Conservation (phyloP, 2,113 vertebrate genomes). For the Fukomys damarensis region DNA sequence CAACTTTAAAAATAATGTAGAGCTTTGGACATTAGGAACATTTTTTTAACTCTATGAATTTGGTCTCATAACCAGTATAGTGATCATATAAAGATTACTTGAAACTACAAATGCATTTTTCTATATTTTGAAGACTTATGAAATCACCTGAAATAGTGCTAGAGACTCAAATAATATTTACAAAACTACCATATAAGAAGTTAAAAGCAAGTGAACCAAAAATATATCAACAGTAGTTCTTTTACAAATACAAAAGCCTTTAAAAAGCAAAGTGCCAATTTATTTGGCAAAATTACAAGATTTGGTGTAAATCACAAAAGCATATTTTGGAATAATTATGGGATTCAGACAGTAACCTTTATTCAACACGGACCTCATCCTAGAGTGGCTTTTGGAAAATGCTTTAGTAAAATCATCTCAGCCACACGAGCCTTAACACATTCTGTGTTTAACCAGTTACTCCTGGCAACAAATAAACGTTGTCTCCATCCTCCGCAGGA, state of each 20-base stretch:
- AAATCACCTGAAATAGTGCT: slow-evolving; percentile 17
- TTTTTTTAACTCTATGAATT: neutral
- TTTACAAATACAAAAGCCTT: slow-evolving; percentile 6
- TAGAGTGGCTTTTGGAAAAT: slow-evolving; percentile 56
- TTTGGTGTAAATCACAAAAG: slow-evolving; percentile 48
- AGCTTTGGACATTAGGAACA: neutral
- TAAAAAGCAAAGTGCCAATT: neutral
- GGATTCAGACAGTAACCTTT: neutral
- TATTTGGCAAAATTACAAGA: slow-evolving; percentile 48
- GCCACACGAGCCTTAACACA: neutral
- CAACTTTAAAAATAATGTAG: slow-evolving; percentile 38
- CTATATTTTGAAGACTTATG: neutral
- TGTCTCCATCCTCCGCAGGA: neutral
- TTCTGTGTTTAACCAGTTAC: slow-evolving; percentile 56
- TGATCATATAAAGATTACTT: neutral
- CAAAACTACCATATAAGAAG: neutral
- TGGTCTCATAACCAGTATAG: neutral
- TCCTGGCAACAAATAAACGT: slow-evolving; percentile 52
- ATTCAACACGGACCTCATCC: slow-evolving; percentile 40
- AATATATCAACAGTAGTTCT: neutral
- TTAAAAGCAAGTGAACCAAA: slow-evolving; percentile 32
- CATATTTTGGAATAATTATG: slow-evolving; percentile 14
- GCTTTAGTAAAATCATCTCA: slow-evolving; percentile 29
- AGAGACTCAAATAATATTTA: neutral
- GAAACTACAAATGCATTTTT: neutral